Conservation (phyloP, 53 echinoderm and acorn worm species). For the Holothuria scabra region DNA sequence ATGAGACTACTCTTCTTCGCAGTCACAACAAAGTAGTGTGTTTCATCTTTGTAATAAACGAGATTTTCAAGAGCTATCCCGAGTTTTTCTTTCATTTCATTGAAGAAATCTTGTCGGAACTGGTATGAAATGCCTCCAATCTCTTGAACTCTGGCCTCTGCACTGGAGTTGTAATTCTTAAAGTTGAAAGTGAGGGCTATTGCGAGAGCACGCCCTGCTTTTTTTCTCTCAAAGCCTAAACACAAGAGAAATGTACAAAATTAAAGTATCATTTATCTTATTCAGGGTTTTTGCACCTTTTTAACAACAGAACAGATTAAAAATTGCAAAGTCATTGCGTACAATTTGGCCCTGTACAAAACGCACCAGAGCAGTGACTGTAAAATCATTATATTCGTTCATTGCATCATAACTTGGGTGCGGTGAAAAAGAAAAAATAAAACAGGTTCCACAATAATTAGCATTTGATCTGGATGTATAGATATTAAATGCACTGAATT, state of each 20-base stretch:
- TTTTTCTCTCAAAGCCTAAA: slow-evolving; percentile 42
- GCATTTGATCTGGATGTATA: no score
- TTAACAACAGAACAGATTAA: no score
- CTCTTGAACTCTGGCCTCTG: slow-evolving; percentile 27
- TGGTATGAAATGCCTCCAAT: slow-evolving; percentile 33
- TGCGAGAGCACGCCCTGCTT: slow-evolving; percentile 36
- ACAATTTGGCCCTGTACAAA: no score
- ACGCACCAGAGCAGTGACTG: no score
- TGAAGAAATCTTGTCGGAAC: slow-evolving; percentile 33
- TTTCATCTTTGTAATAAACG: slow-evolving; percentile 42
- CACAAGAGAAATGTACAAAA: background rate
- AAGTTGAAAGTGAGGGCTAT: slow-evolving; percentile 47
- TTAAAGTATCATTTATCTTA: no score
- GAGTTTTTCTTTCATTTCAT: slow-evolving; percentile 5
- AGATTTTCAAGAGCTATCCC: slow-evolving; percentile 41
- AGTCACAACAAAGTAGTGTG: slow-evolving; percentile 44
- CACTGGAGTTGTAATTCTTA: slow-evolving; percentile 31
- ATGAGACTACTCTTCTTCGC: slow-evolving; percentile 35
- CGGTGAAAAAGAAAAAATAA: no score
- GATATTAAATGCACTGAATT: no score
- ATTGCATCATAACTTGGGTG: no score
- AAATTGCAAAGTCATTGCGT: no score
- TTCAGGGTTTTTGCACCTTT: no score
- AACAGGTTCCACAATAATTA: no score
- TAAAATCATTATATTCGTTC: no score